These are phyloP conservation scores for Ammodytes marinus DNA, from an alignment of 2,113 vertebrate species.

Conservation along the genomic window DNA sequence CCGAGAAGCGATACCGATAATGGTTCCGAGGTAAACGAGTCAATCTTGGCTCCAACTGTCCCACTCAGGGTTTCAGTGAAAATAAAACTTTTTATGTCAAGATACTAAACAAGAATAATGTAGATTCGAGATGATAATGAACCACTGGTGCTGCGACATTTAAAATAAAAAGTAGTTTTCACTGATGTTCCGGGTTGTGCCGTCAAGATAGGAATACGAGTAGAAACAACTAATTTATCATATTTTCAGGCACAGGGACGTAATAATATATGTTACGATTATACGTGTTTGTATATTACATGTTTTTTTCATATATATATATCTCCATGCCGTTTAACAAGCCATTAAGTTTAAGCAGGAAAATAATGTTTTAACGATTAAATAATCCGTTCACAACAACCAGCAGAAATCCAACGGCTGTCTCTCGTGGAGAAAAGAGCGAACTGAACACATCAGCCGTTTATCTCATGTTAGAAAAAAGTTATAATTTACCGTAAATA, in stretches of 20 bases:
- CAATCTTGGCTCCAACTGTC: background rate
- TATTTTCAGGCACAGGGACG: background rate
- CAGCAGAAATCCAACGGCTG: background rate
- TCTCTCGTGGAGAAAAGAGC: background rate
- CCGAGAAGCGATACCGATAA: background rate
- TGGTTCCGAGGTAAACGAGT: rapidly evolving
- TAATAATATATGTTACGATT: background rate
- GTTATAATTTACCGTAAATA: background rate
- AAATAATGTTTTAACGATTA: background rate
- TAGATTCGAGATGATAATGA: background rate
- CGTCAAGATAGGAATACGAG: background rate
- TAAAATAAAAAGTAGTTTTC: too few relatives aligned
- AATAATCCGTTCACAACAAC: background rate
- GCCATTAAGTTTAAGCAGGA: too few relatives aligned
- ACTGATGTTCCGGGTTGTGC: background rate
- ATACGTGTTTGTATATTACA: too few relatives aligned
- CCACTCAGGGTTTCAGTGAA: background rate
- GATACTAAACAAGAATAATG: background rate
- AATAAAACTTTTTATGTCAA: too few relatives aligned
- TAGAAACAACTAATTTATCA: background rate
- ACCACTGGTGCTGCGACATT: background rate
- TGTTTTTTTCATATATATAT: background rate
- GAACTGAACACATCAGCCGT: background rate
- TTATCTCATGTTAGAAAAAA: background rate
- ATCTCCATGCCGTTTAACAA: background rate